Evolutionary conservation across 2,797 vertebrate genomes (phyloP).

Genomic region (Pseudochirops corinnae): DNA sequence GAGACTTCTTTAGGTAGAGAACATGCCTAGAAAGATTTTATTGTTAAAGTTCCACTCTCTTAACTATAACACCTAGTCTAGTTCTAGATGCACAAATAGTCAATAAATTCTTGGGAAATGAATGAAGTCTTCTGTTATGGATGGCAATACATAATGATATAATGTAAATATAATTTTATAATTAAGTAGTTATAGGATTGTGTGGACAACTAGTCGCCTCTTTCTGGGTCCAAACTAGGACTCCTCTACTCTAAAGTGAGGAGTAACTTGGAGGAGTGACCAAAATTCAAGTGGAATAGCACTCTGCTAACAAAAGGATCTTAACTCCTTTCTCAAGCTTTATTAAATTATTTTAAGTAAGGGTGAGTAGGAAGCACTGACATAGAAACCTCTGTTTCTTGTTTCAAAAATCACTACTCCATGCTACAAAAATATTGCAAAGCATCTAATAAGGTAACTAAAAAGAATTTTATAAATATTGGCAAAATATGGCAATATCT

Average conservation of each 20-base stretch:
- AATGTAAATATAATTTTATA: neutral
- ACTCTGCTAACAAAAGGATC: neutral
- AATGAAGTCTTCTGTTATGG: neutral
- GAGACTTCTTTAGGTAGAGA: neutral
- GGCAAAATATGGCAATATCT: neutral
- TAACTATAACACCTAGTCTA: neutral
- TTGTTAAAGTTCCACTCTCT: neutral
- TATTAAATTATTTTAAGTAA: neutral
- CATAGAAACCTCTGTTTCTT: neutral
- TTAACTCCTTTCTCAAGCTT: neutral
- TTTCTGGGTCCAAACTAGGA: neutral
- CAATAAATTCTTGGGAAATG: too few relatives aligned
- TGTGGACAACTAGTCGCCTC: neutral
- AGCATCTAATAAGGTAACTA: neutral
- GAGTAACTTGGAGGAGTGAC: neutral
- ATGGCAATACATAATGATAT: neutral
- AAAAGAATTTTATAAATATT: neutral
- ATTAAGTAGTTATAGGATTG: neutral
- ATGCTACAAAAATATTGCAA: neutral
- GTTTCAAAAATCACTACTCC: neutral
- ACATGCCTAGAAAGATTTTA: neutral
- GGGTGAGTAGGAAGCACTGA: neutral
- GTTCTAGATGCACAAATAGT: too few relatives aligned
- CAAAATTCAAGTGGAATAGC: neutral
- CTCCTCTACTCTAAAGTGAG: neutral